Conservation (phyloP, 1,140 invertebrate species). For the Drosophila nasuta region DNA sequence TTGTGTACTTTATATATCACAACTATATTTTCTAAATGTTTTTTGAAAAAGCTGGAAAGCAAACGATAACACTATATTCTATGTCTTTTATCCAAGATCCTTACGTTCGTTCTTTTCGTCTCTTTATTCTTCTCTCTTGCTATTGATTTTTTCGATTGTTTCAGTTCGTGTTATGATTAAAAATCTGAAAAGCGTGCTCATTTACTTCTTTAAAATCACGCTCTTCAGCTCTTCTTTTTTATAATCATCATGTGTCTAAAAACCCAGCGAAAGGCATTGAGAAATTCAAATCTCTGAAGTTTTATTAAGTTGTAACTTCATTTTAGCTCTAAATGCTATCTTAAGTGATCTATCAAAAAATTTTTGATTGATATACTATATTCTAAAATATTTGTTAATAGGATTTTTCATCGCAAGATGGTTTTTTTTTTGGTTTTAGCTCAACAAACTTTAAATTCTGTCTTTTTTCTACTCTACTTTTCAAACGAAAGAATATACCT, state of each 20-base stretch:
- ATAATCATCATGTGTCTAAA: not conserved
- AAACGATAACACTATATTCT: constrained; percentile 1
- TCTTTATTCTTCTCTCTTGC: not conserved
- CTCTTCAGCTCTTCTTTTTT: constrained; percentile 1
- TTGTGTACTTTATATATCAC: constrained; percentile 2
- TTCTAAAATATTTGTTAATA: too few species aligned
- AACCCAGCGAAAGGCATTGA: constrained; percentile 1
- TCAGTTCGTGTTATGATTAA: constrained; percentile 5
- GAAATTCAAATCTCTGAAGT: not conserved
- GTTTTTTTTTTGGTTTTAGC: too few species aligned
- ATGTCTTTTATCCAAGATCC: not conserved
- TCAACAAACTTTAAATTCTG: too few species aligned
- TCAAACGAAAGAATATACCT: too few species aligned
- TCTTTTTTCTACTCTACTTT: too few species aligned
- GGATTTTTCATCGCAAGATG: too few species aligned
- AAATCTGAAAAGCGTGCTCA: constrained; percentile 17
- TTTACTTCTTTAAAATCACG: constrained; percentile 12
- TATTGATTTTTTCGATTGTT: not conserved
- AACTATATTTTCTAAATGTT: not conserved
- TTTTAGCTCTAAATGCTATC: too few species aligned
- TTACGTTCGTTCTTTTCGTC: not conserved
- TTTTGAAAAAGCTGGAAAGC: constrained; percentile 4
- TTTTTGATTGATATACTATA: too few species aligned
- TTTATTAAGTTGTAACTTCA: too few species aligned
- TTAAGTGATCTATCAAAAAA: too few species aligned